phyloP scores from a whole-genome alignment of 1,140 invertebrate species.

The Pseudomyrmex pallidus region DNA sequence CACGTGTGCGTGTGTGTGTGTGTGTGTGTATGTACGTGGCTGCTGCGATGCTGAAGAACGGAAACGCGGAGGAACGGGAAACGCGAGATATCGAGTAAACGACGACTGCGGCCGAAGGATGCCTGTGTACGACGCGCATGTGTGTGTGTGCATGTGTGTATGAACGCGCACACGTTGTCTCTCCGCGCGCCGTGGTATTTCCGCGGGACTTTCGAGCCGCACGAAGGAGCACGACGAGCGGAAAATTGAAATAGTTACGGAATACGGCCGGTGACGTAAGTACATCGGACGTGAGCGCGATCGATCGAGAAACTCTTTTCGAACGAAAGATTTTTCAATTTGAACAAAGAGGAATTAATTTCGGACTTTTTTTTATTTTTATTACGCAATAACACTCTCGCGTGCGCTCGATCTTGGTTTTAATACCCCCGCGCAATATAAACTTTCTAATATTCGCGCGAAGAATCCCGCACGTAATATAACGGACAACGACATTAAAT shows the following conservation, averaged over 20 bases:
- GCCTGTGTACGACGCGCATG: background rate
- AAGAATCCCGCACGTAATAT: background rate
- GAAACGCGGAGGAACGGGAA: constrained; percentile 5
- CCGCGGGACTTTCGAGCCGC: constrained; percentile 26
- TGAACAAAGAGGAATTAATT: background rate
- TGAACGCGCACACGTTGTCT: background rate
- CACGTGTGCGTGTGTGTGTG: background rate
- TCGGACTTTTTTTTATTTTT: background rate
- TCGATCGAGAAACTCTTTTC: background rate
- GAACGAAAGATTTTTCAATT: too few species aligned
- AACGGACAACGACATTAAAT: constrained; percentile 27
- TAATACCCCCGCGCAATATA: background rate
- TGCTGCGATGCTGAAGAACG: constrained; percentile 7
- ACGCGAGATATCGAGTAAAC: constrained; percentile 62
- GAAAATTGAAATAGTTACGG: constrained; percentile 65
- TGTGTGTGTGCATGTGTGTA: background rate
- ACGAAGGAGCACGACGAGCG: constrained; percentile 56
- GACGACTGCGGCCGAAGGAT: constrained; percentile 43
- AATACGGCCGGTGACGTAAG: constrained; percentile 50
- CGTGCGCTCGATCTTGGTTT: too few species aligned
- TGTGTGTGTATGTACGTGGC: constrained; percentile 12
- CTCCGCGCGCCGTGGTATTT: constrained; percentile 11
- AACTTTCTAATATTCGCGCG: background rate
- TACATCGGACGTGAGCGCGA: constrained; percentile 32
- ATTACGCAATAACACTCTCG: too few species aligned